Evolutionary conservation across 2,888 invertebrate genomes (phyloP), one percentile per base, ranked within the genome.

Genomic region (Zaprionus lineosus): DNA sequence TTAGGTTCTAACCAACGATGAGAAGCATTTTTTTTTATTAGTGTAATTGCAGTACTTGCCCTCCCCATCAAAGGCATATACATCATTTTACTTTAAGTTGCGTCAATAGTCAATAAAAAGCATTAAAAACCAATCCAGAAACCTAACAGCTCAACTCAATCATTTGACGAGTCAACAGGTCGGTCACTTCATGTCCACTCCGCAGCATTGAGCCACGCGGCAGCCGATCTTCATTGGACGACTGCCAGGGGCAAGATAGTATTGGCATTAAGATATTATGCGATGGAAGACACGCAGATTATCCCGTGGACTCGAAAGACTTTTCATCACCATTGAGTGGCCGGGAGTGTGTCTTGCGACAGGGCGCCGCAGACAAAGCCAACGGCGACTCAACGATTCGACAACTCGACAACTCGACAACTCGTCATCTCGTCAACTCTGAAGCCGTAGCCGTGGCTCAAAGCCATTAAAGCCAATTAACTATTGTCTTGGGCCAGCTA

Each of bases 51-150:
- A 48, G 43, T 8, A 51, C 28, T 19, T 19, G n/a, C 24, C 6
- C 6, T 3, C 4, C 2, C 9, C 33, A 5, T 14, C 31, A 31
- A 21, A 6, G 12, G 4, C 39, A 37, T 24, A 26, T n/a, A 34
- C 37, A 31, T 28, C 53, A 82, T 53, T 33, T 63, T 46, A 15
- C 29, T 37, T 59, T 84, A 77, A 81, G 63, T 46, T 62, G 36
- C 40, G 41, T 60, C 37, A 57, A 69, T 52, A 65, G 41, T 60
- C 37, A 57, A 69, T 52, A 65, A 75, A 77, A 47, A 26, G 9
- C 58, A 59, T 47, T 52, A 5, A 40, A 59, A 55, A 50, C 11
- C 12, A 37, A 28, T 29, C n/a, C 14, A 19, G 16, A 15, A 14
- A 41, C 2, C 7, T 21, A 11, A 31, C 11, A 31, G 46, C 40